Evolutionary conservation across 2,797 vertebrate genomes (phyloP).

Genomic region (Propithecus deckenii): DNA sequence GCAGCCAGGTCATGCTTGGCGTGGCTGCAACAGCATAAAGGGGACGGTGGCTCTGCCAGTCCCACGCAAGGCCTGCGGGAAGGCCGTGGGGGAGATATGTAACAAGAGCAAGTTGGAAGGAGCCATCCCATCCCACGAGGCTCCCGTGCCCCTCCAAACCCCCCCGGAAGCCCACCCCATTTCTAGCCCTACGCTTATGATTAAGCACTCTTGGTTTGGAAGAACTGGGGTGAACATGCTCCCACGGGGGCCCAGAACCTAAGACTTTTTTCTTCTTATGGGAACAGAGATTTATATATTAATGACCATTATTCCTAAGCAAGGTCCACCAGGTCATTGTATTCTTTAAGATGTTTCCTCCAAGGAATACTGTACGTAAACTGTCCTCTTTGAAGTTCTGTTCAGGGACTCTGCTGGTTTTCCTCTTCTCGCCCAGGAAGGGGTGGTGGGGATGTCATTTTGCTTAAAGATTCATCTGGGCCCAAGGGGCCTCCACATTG

Average conservation of each 20-base stretch:
- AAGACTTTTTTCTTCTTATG: background rate
- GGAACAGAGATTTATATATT: background rate
- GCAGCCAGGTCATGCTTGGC: accelerated
- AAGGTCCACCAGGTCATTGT: background rate
- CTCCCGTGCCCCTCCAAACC: too few species aligned
- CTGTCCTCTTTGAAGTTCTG: background rate
- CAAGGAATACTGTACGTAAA: background rate
- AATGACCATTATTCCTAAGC: background rate
- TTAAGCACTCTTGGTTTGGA: background rate
- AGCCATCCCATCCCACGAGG: background rate
- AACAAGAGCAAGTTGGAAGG: background rate
- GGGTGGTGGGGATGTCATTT: background rate
- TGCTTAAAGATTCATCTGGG: background rate
- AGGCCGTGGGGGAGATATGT: background rate
- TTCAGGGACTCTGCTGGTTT: background rate
- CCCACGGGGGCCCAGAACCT: background rate
- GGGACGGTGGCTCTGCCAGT: background rate
- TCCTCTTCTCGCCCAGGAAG: background rate
- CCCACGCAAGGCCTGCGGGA: background rate
- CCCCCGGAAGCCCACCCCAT: background rate
- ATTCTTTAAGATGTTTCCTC: background rate
- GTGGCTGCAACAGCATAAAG: background rate
- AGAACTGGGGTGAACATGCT: background rate
- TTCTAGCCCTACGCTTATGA: background rate
- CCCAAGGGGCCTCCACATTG: background rate